Evolutionary conservation across 2,888 invertebrate species (phyloP).

Genomic region (Esperia sulphurella): DNA sequence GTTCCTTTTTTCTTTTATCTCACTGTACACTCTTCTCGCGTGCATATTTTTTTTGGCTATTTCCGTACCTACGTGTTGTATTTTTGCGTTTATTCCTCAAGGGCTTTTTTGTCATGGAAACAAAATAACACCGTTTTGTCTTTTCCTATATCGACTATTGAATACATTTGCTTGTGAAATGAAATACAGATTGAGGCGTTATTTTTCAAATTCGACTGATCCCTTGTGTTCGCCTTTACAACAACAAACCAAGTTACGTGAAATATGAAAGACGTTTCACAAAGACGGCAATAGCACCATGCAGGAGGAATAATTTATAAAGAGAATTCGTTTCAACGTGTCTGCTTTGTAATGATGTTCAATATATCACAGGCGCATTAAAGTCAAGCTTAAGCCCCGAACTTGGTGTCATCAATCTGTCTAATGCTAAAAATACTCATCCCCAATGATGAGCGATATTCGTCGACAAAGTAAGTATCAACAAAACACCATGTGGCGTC

Average conservation of each 20-base stretch:
- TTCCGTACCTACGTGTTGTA: conserved; percentile 30
- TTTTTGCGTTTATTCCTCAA: conserved; percentile 45
- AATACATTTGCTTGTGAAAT: conserved; percentile 51
- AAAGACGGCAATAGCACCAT: conserved; percentile 11
- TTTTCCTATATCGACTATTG: conserved; percentile 50
- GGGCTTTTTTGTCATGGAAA: conserved; percentile 45
- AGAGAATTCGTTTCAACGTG: conserved; percentile 44
- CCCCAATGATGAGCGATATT: conserved; percentile 67
- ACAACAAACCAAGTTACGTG: conserved; percentile 26
- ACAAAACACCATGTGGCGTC: conserved; percentile 63
- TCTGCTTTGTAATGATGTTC: conserved; percentile 43
- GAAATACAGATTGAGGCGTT: conserved; percentile 44
- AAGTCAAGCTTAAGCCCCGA: conserved; percentile 59
- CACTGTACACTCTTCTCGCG: conserved; percentile 39
- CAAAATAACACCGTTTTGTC: conserved; percentile 56
- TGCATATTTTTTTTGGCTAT: conserved; percentile 40
- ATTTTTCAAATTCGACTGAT: conserved; percentile 36
- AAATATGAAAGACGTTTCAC: conserved; percentile 29
- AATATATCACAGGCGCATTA: conserved; percentile 64
- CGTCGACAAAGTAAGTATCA: conserved; percentile 72
- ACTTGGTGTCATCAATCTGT: conserved; percentile 61
- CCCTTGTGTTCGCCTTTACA: conserved; percentile 28
- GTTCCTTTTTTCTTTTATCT: conserved; percentile 59
- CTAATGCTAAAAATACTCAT: conserved; percentile 59
- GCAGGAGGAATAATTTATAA: conserved; percentile 43